Conservation (phyloP, 2,797 vertebrate genomes). For the Macrochelys suwanniensis region DNA sequence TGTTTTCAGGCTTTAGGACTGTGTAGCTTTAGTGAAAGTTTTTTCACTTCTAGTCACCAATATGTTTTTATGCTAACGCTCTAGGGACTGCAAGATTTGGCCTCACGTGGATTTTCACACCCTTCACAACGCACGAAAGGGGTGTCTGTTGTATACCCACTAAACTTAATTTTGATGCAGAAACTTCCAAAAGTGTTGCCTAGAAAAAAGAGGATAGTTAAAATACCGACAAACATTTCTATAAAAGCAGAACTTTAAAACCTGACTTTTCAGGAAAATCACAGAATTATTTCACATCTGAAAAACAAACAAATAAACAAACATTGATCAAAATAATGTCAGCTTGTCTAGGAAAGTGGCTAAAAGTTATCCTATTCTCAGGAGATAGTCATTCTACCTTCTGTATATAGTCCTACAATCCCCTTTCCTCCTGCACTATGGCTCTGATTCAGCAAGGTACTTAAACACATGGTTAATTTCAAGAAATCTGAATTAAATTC, state of each 20-base stretch:
- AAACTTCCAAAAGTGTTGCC: not conserved
- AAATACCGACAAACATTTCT: not conserved
- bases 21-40: not conserved
- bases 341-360: not conserved
- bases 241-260: not conserved
- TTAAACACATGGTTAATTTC: not conserved
- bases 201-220: not conserved
- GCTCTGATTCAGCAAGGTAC: not conserved
- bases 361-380: not conserved
- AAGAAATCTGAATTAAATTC: not conserved
- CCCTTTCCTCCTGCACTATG: not conserved
- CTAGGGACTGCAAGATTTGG: not conserved
- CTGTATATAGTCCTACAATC: not conserved
- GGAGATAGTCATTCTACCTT: not conserved
- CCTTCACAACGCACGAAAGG: not conserved
- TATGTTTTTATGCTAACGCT: not conserved
- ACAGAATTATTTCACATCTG: not conserved
- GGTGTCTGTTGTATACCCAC: not conserved
- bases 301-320: not conserved
- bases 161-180: not conserved
- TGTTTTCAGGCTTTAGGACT: not conserved
- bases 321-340: not conserved
- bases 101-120: not conserved
- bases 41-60: not conserved
- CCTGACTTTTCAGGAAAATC: not conserved